A percentile compares a stretch with the other conserved stretches of the same genome.
These are phyloP conservation scores for Macquaria ambigua DNA, from an alignment of 2,113 vertebrate species.

Conservation along the genomic window DNA sequence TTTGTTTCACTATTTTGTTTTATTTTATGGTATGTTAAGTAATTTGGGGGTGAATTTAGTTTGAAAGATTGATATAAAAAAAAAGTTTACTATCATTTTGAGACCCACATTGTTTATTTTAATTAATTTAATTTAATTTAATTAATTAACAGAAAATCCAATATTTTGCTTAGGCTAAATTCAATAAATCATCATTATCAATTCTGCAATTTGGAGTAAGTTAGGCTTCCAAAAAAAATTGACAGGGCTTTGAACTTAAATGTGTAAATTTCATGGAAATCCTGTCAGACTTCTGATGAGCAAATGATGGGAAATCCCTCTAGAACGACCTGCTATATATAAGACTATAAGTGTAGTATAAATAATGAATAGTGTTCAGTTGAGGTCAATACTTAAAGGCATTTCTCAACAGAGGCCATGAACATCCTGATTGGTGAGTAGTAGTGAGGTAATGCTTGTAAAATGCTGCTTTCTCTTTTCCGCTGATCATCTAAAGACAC, in stretches of 20 bases:
- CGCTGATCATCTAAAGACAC: not conserved
- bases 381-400: slow-evolving; percentile 61
- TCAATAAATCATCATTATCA: not conserved
- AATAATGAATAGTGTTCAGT: slow-evolving; percentile 49
- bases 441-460: slow-evolving; percentile 43
- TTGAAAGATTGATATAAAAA: not conserved
- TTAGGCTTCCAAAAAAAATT: not conserved
- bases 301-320: slow-evolving; percentile 58
- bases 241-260: not conserved
- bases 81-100: not conserved
- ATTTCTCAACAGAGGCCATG: slow-evolving; percentile 66
- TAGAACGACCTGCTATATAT: slow-evolving; percentile 39
- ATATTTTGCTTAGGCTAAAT: not conserved
- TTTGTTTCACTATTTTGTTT: not conserved
- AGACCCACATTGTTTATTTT: not conserved
- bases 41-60: not conserved
- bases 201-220: not conserved
- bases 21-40: not conserved
- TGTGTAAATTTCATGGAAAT: slow-evolving; percentile 19
- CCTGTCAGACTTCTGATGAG: not conserved
- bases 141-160: not conserved
- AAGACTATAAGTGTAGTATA: slow-evolving; percentile 19
- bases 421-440: slow-evolving; percentile 79
- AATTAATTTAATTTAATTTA: no score
- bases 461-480: not conserved